These are phyloP conservation scores for Schizopygopsis pylzovi DNA, from an alignment of 2,797 vertebrate genomes.

Conservation along the genomic window DNA sequence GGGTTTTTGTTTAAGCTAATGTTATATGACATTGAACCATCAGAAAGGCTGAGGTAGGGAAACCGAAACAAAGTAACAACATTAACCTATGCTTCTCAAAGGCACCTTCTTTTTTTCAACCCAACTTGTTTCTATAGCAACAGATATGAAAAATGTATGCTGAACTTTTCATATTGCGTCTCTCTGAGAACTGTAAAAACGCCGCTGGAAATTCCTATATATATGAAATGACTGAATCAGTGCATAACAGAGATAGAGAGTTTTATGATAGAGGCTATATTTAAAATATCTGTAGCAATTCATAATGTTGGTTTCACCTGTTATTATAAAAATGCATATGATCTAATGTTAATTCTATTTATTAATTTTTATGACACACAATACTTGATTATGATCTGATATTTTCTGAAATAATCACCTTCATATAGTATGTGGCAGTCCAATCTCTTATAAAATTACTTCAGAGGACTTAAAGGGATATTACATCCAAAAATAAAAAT, in stretches of 20 bases:
- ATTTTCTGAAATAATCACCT: not conserved
- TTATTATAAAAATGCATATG: not conserved
- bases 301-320: not conserved
- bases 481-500: not conserved
- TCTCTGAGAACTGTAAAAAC: constrained; percentile 20
- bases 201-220: constrained; percentile 1
- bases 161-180: constrained; percentile 49
- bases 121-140: constrained; percentile 62
- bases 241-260: not conserved
- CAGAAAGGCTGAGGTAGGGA: constrained; percentile 60
- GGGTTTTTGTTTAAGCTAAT: constrained; percentile 40
- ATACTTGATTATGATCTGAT: not conserved
- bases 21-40: constrained; percentile 59
- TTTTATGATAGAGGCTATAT: constrained; percentile 8
- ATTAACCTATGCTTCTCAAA: constrained; percentile 60
- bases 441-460: not conserved
- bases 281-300: not conserved
- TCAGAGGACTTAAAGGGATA: not conserved
- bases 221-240: constrained; percentile 17
- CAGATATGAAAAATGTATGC: constrained; percentile 55
- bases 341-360: not conserved
- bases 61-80: constrained; percentile 65
- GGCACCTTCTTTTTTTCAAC: constrained; percentile 44
- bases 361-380: not conserved
- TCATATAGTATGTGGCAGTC: not conserved